Evolutionary conservation across 2,797 vertebrate genomes (phyloP), one percentile per base, ranked within the genome.

Genomic region (Lepidocolaptes lacrymiger): DNA sequence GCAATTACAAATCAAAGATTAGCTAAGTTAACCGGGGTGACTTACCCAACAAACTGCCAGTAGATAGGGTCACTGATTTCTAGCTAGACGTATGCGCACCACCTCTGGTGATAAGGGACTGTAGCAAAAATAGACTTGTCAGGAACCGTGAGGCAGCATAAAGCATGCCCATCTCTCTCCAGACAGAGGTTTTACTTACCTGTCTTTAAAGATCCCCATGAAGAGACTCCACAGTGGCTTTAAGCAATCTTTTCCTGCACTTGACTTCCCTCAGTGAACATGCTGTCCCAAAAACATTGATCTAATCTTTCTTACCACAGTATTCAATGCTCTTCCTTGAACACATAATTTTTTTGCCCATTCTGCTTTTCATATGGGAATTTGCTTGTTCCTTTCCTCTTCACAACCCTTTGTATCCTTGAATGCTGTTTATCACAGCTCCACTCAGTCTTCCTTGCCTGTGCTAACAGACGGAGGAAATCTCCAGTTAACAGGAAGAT

Each of bases 401-500:
- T 66, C 28, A 46, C 69, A 75, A 23, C 43, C 20, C 73, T 73
- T 91, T 66, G 20, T 88, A 94, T 55, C 73, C 46, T 41, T 73
- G 66, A 89, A 81, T 83, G 48, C 11, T 34, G 9, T 66, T 95
- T 95, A 94, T 95, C 91, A 48, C 66, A 78, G 28, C 54, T 85
- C 58, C 51, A 62, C 85, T 88, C 88, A 66, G 85, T n/a, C 76
- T 77, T 93, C 91, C 74, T 84, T 81, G 79, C 39, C 63, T 0
- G 54, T 81, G 88, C 83, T 94, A 96, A 95, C 91, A 95, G 90
- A 68, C 0, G 0, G 91, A 93, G 88, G 92, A 96, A 96, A 95
- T 88, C 91, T 85, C 72, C 94, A 88, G 85, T 93, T 95, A 89
- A 63, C 89, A 79, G 59, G 73, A 93, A 92, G 91, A 92, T 95